Percentiles rank a stretch among this genome's conserved stretches.
Evolutionary conservation across 2,797 vertebrate genomes (phyloP).

Genomic region (Pangasius djambal): DNA sequence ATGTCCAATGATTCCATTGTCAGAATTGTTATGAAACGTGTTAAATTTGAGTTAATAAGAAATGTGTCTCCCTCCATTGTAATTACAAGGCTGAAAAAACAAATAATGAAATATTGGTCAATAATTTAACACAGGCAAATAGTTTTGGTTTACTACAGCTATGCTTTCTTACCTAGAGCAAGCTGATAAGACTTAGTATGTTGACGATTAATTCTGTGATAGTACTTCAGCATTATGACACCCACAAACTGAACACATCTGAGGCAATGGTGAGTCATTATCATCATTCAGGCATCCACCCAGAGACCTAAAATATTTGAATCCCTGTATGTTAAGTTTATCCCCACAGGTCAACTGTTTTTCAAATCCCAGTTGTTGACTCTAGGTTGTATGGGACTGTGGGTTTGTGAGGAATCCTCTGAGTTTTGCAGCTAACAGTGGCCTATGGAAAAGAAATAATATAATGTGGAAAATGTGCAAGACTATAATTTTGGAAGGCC

Average conservation of each 20-base stretch:
- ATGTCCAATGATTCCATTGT: constrained; percentile 9
- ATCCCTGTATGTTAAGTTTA: background rate
- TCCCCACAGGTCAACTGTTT: background rate
- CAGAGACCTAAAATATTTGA: background rate
- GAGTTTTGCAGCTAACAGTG: background rate
- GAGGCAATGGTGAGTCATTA: background rate
- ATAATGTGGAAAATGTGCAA: background rate
- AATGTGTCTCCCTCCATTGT: background rate
- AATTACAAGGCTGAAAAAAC: background rate
- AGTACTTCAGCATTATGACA: too few relatives aligned
- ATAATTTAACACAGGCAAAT: background rate
- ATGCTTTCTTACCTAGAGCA: background rate
- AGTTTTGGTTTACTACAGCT: background rate
- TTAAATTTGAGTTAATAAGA: background rate
- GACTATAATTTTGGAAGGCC: background rate
- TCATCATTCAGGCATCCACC: background rate
- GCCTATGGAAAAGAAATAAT: background rate
- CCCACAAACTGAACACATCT: background rate
- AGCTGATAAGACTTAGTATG: background rate
- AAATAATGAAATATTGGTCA: background rate
- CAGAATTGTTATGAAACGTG: background rate
- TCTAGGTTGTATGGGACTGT: background rate
- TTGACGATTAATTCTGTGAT: background rate
- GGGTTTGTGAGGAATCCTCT: background rate
- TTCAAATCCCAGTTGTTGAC: background rate